Evolutionary conservation across 2,113 vertebrate genomes (phyloP).

Genomic region (Fukomys damarensis): DNA sequence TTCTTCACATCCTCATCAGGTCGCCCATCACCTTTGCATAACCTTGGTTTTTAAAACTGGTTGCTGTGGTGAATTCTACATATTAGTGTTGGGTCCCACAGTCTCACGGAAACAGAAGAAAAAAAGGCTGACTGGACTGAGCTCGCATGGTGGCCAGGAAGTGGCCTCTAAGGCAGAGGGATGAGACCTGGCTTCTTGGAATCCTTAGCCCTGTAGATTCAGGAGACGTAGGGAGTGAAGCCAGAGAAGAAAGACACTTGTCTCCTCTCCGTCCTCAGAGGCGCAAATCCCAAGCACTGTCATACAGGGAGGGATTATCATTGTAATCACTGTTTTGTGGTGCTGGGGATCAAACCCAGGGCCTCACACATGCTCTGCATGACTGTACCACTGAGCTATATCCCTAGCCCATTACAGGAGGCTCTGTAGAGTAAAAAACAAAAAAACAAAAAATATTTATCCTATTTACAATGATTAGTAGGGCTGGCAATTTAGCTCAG

Average conservation of each 20-base stretch:
- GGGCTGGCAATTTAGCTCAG: too few species aligned
- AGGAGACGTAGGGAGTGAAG: neutral
- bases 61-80: constrained; percentile 26
- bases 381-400: neutral
- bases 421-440: neutral
- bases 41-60: neutral
- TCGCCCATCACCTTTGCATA: neutral
- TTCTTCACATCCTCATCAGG: neutral
- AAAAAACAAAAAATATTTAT: neutral
- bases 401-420: neutral
- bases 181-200: neutral
- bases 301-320: neutral
- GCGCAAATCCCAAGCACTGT: neutral
- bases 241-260: neutral
- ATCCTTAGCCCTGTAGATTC: neutral
- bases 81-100: neutral
- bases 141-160: neutral
- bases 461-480: neutral
- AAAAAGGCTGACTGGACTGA: neutral
- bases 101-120: constrained; percentile 31
- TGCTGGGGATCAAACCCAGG: neutral
- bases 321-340: neutral
- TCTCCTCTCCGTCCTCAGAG: neutral
- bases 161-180: neutral
- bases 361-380: neutral